These are phyloP conservation scores for Myopa tessellatipennis DNA, from an alignment of 2,888 invertebrate species.

Conservation along the genomic window DNA sequence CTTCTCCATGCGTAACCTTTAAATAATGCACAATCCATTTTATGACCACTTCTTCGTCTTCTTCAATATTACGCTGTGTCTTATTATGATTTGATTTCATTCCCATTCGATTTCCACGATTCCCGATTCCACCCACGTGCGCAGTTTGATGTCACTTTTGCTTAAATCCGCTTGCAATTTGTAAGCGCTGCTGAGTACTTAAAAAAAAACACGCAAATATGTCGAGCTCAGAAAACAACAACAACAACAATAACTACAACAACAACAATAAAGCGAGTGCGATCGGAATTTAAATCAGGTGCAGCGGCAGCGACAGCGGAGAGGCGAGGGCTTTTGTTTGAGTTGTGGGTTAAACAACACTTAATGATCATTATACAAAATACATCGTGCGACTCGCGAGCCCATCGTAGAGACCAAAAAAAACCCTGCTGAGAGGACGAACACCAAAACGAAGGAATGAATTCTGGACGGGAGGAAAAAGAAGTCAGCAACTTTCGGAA, in stretches of 20 bases:
- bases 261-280: neutral
- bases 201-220: neutral
- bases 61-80: neutral
- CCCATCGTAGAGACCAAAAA: too few relatives aligned
- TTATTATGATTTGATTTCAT: slow-evolving; percentile 13
- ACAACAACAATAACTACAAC: neutral
- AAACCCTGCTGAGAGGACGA: too few relatives aligned
- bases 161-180: slow-evolving; percentile 21
- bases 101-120: neutral
- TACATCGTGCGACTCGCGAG: too few relatives aligned
- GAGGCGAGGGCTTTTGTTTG: too few relatives aligned
- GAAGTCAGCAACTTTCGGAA: neutral
- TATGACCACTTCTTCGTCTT: neutral
- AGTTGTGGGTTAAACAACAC: too few relatives aligned
- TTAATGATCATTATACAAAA: too few relatives aligned
- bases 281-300: slow-evolving; percentile 13
- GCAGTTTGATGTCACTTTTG: slow-evolving; percentile 22
- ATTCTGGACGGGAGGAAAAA: too few relatives aligned
- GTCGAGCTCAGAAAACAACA: too few relatives aligned
- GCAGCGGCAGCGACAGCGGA: neutral
- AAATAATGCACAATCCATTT: too few relatives aligned
- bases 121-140: slow-evolving; percentile 27
- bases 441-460: too few relatives aligned
- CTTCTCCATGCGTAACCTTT: neutral
- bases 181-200: neutral